Conservation (phyloP, 2,888 invertebrate genomes). For the Pandemis heparana region DNA sequence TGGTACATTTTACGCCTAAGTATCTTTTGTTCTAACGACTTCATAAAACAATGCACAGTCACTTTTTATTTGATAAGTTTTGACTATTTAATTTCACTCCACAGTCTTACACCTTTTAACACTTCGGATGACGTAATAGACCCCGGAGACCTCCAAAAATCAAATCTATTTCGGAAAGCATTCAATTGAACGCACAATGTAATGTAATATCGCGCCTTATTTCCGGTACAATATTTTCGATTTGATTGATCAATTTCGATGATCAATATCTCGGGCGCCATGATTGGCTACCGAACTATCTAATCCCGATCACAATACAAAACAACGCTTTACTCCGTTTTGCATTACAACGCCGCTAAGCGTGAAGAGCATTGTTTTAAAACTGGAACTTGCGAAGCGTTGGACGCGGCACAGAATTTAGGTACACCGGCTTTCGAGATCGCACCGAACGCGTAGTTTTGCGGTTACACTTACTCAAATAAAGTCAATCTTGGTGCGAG, state of each 20-base stretch:
- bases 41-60: neutral
- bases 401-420: constrained; percentile 59
- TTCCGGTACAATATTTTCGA: constrained; percentile 81
- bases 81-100: neutral
- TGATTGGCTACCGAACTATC: constrained; percentile 80
- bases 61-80: neutral
- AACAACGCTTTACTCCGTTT: constrained; percentile 66
- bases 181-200: constrained; percentile 70
- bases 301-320: constrained; percentile 53
- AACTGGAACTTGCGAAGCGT: constrained; percentile 58
- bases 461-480: constrained; percentile 84
- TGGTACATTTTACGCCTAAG: constrained; percentile 14
- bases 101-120: neutral
- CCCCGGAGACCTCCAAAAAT: constrained; percentile 40
- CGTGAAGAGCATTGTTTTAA: constrained; percentile 54
- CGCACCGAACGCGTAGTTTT: constrained; percentile 64
- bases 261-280: constrained; percentile 80
- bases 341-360: constrained; percentile 69
- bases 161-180: constrained; percentile 64
- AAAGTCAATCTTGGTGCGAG: constrained; percentile 81
- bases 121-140: neutral
- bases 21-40: constrained; percentile 19
- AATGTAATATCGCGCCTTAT: constrained; percentile 80
- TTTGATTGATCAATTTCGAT: constrained; percentile 85
- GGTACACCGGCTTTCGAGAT: constrained; percentile 54